These are phyloP conservation scores for Scaptodrosophila lebanonensis DNA, from an alignment of 1,140 invertebrate genomes.

Conservation along the genomic window DNA sequence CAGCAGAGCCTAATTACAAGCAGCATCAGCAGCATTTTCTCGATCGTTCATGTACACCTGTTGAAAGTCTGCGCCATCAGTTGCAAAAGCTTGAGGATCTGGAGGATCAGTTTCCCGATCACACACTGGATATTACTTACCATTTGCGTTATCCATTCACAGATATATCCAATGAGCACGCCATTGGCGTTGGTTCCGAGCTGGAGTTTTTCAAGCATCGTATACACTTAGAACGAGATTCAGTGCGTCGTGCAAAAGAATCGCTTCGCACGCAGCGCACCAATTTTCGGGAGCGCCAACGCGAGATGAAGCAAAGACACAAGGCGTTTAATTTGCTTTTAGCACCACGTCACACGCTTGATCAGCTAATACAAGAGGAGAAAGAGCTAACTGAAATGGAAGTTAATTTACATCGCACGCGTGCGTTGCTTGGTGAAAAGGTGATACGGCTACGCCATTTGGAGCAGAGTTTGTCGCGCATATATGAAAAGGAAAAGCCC, in stretches of 20 bases:
- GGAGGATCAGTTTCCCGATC: constrained; percentile 86
- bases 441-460: constrained; percentile 86
- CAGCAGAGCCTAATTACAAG: constrained; percentile 40
- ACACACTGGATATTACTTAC: constrained; percentile 84
- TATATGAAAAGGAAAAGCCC: constrained; percentile 78
- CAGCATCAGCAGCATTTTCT: constrained; percentile 67
- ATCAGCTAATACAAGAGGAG: constrained; percentile 84
- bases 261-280: constrained; percentile 79
- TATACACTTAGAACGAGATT: constrained; percentile 86
- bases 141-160: constrained; percentile 86
- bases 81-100: constrained; percentile 87
- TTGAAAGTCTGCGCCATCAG: constrained; percentile 86
- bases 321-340: constrained; percentile 45
- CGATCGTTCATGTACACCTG: constrained; percentile 82
- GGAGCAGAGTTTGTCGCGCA: constrained; percentile 84
- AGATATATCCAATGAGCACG: constrained; percentile 79
- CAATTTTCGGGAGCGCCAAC: constrained; percentile 62
- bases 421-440: constrained; percentile 86
- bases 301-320: constrained; percentile 65
- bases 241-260: constrained; percentile 85
- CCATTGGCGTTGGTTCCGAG: constrained; percentile 79
- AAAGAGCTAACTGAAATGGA: constrained; percentile 88
- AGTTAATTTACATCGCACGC: constrained; percentile 86
- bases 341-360: constrained; percentile 79
- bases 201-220: constrained; percentile 88